phyloP scores from a whole-genome alignment of 2,888 invertebrate species.

The Sarcophaga carnaria region DNA sequence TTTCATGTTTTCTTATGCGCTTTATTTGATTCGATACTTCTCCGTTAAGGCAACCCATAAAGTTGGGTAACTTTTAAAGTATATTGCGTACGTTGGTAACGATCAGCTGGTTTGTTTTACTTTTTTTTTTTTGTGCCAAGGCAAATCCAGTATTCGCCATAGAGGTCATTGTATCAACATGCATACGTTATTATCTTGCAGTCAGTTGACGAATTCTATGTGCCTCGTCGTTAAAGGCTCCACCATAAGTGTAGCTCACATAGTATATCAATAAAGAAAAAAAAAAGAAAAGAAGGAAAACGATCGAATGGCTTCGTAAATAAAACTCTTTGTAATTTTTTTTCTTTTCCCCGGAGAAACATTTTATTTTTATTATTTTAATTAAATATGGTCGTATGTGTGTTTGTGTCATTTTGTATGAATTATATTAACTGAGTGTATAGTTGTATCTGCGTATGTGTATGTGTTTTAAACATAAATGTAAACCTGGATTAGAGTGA shows the following conservation, averaged over 20 bases:
- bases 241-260: too few species aligned
- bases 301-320: conserved; percentile 52
- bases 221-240: too few species aligned
- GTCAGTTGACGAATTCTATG: too few species aligned
- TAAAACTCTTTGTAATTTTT: conserved; percentile 71
- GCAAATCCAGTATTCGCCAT: too few species aligned
- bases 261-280: not conserved
- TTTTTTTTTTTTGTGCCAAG: too few species aligned
- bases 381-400: conserved; percentile 72
- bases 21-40: not conserved
- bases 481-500: conserved; percentile 65
- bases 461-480: conserved; percentile 58
- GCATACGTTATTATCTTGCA: too few species aligned
- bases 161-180: too few species aligned
- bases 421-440: conserved; percentile 28
- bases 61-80: too few species aligned
- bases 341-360: conserved; percentile 80
- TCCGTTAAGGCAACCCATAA: too few species aligned
- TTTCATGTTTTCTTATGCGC: too few species aligned
- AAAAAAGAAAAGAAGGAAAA: not conserved
- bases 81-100: too few species aligned
- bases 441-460: conserved; percentile 25
- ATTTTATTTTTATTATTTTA: conserved; percentile 74
- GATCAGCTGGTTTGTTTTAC: too few species aligned
- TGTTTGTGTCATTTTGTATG: conserved; percentile 69